phyloP scores from a whole-genome alignment of 2,113 vertebrate species.

The Perca schrenkii region DNA sequence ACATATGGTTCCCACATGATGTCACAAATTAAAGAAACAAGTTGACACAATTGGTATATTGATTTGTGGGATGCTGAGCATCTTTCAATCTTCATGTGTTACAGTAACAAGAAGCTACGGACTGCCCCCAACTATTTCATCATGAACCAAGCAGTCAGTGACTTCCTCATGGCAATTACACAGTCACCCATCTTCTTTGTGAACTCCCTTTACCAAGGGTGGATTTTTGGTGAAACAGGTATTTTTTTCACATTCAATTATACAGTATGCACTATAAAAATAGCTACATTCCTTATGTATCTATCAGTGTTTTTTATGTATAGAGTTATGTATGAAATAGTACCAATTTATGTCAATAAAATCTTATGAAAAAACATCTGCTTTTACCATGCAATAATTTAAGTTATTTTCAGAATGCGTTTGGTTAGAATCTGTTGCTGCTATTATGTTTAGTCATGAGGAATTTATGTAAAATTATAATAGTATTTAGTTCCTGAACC shows the following conservation, averaged over 20 bases:
- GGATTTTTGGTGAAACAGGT: slow-evolving; percentile 95
- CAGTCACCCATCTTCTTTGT: slow-evolving; percentile 94
- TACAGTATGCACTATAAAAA: not conserved
- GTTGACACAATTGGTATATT: not conserved
- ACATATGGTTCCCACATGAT: too few relatives aligned
- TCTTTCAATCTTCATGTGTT: slow-evolving; percentile 43
- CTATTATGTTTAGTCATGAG: not conserved
- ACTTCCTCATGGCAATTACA: slow-evolving; percentile 94
- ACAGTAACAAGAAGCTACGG: slow-evolving; percentile 90
- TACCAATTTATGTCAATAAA: not conserved
- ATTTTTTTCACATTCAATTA: slow-evolving; percentile 16
- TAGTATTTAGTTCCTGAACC: not conserved
- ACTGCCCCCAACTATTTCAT: slow-evolving; percentile 91
- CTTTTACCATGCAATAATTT: not conserved
- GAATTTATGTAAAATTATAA: not conserved
- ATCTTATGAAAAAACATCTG: not conserved
- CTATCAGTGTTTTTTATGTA: not conserved
- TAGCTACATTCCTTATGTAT: not conserved
- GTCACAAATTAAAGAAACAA: too few relatives aligned
- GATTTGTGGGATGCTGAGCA: not conserved
- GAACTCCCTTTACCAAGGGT: slow-evolving; percentile 91
- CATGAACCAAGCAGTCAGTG: slow-evolving; percentile 92
- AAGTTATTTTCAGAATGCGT: not conserved
- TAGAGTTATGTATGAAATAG: not conserved
- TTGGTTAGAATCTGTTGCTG: not conserved